phyloP scores from a whole-genome alignment of 2,113 vertebrate genomes.

The Pampusana beccarii region DNA sequence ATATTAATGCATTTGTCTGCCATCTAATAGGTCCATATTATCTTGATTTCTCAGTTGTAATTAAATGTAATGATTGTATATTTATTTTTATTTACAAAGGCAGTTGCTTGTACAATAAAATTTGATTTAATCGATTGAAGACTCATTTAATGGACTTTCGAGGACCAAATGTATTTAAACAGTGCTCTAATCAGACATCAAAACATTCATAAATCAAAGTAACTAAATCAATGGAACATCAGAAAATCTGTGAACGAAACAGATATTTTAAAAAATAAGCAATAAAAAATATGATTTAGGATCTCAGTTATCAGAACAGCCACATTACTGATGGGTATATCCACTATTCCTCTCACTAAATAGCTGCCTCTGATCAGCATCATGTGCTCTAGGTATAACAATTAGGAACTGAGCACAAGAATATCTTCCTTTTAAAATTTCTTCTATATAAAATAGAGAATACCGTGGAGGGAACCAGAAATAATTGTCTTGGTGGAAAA shows the following conservation, averaged over 20 bases:
- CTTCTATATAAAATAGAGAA: neutral
- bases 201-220: constrained; percentile 53
- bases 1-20: constrained; percentile 37
- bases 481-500: neutral
- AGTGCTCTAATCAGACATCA: constrained; percentile 48
- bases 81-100: constrained; percentile 64
- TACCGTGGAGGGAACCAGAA: neutral
- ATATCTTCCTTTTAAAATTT: neutral
- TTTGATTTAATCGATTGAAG: constrained; percentile 61
- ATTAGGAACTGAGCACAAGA: neutral
- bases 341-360: neutral
- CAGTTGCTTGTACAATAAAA: constrained; percentile 42
- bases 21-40: constrained; percentile 10
- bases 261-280: neutral
- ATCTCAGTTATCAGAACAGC: neutral
- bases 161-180: constrained; percentile 33
- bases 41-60: constrained; percentile 53
- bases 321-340: neutral
- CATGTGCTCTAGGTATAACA: neutral
- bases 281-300: constrained; percentile 1
- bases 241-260: constrained; percentile 7
- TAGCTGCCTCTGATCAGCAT: neutral
- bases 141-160: constrained; percentile 47
- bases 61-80: constrained; percentile 46
- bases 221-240: constrained; percentile 36